Percentiles rank a stretch among this genome's conserved stretches.
Evolutionary conservation across 2,888 invertebrate genomes (phyloP).

Genomic region (Molorchus minor): DNA sequence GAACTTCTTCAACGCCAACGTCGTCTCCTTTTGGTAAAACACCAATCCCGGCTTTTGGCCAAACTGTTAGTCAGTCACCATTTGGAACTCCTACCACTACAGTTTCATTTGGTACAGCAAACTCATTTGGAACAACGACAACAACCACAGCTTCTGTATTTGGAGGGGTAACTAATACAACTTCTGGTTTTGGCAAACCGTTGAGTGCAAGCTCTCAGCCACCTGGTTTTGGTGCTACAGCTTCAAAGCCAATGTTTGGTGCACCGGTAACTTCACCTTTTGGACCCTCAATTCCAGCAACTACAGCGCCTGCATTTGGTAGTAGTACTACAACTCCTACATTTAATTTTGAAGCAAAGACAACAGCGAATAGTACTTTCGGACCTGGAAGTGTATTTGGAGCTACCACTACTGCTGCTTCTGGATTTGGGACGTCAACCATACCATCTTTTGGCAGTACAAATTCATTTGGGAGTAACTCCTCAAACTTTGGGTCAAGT

Average conservation of each 20-base stretch:
- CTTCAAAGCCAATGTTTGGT: slow-evolving; percentile 9
- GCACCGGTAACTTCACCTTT: slow-evolving; percentile 21
- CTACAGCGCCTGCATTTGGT: slow-evolving; percentile 22
- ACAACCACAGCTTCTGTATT: slow-evolving; percentile 17
- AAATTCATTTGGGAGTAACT: slow-evolving; percentile 17
- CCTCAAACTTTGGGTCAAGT: slow-evolving; percentile 16
- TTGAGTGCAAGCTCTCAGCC: slow-evolving; percentile 7
- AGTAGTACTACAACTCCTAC: slow-evolving; percentile 17
- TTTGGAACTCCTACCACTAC: slow-evolving; percentile 25
- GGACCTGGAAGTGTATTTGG: slow-evolving; percentile 6
- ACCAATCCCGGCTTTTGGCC: slow-evolving; percentile 22
- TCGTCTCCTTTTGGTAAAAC: slow-evolving; percentile 22
- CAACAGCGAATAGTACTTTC: slow-evolving; percentile 14
- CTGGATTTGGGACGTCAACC: slow-evolving; percentile 33
- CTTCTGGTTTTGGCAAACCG: slow-evolving; percentile 12
- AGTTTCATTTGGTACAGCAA: slow-evolving; percentile 21
- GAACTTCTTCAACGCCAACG: not conserved
- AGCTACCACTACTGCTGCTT: slow-evolving; percentile 18
- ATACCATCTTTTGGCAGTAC: slow-evolving; percentile 26
- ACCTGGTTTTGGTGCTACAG: slow-evolving; percentile 15
- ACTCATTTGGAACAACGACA: slow-evolving; percentile 31
- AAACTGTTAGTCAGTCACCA: slow-evolving; percentile 14
- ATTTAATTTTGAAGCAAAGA: slow-evolving; percentile 52
- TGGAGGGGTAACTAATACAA: slow-evolving; percentile 6
- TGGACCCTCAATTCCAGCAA: slow-evolving; percentile 17